Evolutionary conservation across 2,888 invertebrate genomes (phyloP).

Genomic region (Zelleria hepariella): DNA sequence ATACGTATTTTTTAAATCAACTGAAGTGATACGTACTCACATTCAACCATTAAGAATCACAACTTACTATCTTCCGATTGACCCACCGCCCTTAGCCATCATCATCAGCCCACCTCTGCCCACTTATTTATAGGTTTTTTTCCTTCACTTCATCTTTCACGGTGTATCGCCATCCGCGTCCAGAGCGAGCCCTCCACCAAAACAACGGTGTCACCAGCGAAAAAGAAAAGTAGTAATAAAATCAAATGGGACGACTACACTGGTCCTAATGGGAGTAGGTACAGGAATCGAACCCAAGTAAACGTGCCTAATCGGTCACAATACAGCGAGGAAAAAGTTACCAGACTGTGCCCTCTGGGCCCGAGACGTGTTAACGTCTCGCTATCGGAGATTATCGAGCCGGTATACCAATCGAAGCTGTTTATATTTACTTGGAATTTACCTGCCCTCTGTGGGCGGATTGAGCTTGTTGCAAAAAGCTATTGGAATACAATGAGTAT

Average conservation of each 20-base stretch:
- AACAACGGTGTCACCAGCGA: no score
- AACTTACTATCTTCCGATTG: no score
- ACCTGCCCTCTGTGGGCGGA: background rate
- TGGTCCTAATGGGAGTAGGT: conserved; percentile 8
- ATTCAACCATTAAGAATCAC: no score
- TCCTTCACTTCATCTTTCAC: no score
- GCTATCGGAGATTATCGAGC: background rate
- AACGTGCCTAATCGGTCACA: conserved; percentile 4
- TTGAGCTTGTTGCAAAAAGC: background rate
- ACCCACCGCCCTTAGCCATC: no score
- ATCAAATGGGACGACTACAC: background rate
- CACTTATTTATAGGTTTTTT: no score
- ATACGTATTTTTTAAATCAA: no score
- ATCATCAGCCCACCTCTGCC: no score
- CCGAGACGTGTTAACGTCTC: background rate
- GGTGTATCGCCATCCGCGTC: no score
- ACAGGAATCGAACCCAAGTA: conserved; percentile 10
- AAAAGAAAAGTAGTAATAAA: no score
- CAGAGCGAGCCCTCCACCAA: no score
- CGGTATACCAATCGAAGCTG: background rate
- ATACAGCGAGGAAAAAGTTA: background rate
- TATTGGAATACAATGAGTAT: background rate
- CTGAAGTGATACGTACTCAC: no score
- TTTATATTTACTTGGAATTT: background rate
- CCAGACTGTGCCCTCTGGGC: background rate